A percentile compares a stretch with the other conserved stretches of the same genome.
Conservation (phyloP, 2,888 invertebrate genomes). For the Xestia xanthographa region DNA sequence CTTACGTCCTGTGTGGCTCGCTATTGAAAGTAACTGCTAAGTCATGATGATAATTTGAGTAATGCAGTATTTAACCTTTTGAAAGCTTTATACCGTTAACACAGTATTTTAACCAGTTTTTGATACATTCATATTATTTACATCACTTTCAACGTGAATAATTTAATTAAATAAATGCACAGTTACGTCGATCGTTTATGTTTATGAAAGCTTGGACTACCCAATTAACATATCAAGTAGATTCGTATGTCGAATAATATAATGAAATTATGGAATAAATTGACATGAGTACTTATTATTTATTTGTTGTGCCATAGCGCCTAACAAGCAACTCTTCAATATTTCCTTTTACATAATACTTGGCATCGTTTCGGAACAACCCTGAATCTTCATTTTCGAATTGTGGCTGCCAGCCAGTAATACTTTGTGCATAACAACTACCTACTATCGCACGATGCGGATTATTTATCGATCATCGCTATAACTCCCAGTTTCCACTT, state of each 20-base stretch:
- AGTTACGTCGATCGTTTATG: slow-evolving; percentile 1
- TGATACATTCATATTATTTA: slow-evolving; percentile 14
- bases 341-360: slow-evolving; percentile 80
- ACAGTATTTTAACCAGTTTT: neutral
- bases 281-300: slow-evolving; percentile 40
- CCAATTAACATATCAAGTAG: slow-evolving; percentile 14
- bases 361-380: slow-evolving; percentile 81
- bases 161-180: slow-evolving; percentile 10
- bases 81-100: slow-evolving; percentile 15
- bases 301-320: slow-evolving; percentile 73
- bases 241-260: slow-evolving; percentile 7
- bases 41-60: slow-evolving; percentile 68
- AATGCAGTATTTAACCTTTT: slow-evolving; percentile 44
- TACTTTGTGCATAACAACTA: slow-evolving; percentile 78
- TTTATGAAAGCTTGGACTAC: neutral
- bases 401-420: slow-evolving; percentile 83
- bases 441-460: slow-evolving; percentile 64
- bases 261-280: slow-evolving; percentile 40
- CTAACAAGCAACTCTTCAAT: slow-evolving; percentile 82
- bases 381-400: slow-evolving; percentile 77
- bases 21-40: slow-evolving; percentile 56
- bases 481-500: slow-evolving; percentile 33
- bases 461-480: slow-evolving; percentile 71
- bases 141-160: slow-evolving; percentile 2
- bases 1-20: slow-evolving; percentile 67